Evolutionary conservation across 2,797 vertebrate species (phyloP).

Genomic region (Aulostomus chinensis): DNA sequence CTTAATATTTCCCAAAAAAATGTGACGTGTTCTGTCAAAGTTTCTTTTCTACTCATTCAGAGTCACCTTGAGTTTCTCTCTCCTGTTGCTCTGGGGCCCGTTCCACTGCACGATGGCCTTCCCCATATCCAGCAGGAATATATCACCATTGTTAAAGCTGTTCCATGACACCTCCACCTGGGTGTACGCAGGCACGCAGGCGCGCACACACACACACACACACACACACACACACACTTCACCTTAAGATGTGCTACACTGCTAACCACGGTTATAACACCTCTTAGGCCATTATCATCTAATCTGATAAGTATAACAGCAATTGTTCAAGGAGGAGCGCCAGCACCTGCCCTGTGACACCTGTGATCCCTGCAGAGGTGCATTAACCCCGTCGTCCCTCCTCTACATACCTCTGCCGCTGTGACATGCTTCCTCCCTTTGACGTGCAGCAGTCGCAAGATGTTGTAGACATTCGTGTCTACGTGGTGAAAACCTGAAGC

Average conservation of each 20-base stretch:
- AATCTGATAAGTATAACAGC: constrained; percentile 18
- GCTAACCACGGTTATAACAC: too few species aligned
- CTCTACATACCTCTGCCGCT: constrained; percentile 83
- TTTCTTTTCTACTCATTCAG: background rate
- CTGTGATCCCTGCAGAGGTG: constrained; percentile 17
- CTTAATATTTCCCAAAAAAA: too few species aligned
- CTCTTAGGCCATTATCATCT: too few species aligned
- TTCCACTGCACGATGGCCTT: constrained; percentile 93
- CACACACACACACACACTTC: background rate
- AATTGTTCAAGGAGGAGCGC: constrained; percentile 35
- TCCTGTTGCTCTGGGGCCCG: constrained; percentile 87
- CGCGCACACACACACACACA: background rate
- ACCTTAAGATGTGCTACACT: background rate
- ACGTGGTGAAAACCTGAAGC: constrained; percentile 90
- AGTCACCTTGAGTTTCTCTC: constrained; percentile 86
- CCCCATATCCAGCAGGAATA: constrained; percentile 90
- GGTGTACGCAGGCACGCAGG: constrained; percentile 1
- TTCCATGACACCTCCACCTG: constrained; percentile 89
- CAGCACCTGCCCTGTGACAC: constrained; percentile 22
- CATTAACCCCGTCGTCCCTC: constrained; percentile 1
- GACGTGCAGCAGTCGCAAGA: constrained; percentile 86
- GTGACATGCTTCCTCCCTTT: constrained; percentile 89
- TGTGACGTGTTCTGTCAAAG: background rate
- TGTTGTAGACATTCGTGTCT: constrained; percentile 88
- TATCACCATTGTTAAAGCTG: constrained; percentile 90